Conservation (phyloP, 2,888 invertebrate genomes). For the Cyclophora punctaria region DNA sequence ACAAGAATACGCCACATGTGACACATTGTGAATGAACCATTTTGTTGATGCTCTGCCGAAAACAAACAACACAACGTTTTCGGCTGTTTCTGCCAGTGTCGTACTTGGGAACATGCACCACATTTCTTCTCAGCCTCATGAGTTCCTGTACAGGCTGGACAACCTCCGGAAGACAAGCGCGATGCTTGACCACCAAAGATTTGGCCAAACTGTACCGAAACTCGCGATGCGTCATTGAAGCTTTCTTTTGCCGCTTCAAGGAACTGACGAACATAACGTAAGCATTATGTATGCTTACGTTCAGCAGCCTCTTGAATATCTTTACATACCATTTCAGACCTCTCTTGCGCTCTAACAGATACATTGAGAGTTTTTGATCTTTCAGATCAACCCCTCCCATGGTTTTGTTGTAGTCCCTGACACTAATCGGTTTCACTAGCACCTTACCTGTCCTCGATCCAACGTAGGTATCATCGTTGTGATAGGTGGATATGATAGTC, state of each 20-base stretch:
- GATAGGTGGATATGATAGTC: constrained; percentile 16
- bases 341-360: background rate
- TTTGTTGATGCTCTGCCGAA: constrained; percentile 1
- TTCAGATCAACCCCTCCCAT: constrained; percentile 11
- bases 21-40: constrained; percentile 1
- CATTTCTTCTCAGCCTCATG: constrained; percentile 8
- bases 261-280: constrained; percentile 7
- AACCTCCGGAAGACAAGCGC: background rate
- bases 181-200: constrained; percentile 4
- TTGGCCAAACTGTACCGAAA: background rate
- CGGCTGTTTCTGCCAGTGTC: background rate
- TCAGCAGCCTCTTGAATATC: constrained; percentile 16
- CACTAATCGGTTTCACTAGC: constrained; percentile 9
- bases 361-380: too few species aligned
- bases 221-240: constrained; percentile 7
- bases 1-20: constrained; percentile 8
- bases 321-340: constrained; percentile 18
- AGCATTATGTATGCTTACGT: constrained; percentile 15
- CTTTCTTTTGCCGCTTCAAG: constrained; percentile 1
- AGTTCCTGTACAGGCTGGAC: background rate
- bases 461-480: constrained; percentile 4
- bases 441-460: constrained; percentile 6
- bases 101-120: constrained; percentile 7
- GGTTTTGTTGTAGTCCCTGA: constrained; percentile 14
- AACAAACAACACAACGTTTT: constrained; percentile 6